phyloP scores from a whole-genome alignment of 1,140 invertebrate genomes.

The Battus philenor region DNA sequence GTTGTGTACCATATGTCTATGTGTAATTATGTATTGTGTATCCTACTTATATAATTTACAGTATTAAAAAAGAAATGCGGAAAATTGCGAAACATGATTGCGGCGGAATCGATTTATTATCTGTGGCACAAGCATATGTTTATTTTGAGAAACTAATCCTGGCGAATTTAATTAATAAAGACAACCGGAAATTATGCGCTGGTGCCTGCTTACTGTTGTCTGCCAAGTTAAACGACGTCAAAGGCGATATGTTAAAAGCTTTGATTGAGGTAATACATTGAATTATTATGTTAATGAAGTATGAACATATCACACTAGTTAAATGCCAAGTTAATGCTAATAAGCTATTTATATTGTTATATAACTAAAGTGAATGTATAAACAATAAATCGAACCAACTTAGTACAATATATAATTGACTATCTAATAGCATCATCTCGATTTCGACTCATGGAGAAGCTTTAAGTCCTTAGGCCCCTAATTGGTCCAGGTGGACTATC shows the following conservation, averaged over 20 bases:
- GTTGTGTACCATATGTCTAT: neutral
- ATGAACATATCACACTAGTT: no score
- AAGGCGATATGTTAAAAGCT: constrained; percentile 89
- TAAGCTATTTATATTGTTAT: neutral
- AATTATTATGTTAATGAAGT: no score
- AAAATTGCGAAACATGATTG: constrained; percentile 94
- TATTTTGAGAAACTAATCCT: constrained; percentile 98
- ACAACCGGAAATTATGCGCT: constrained; percentile 95
- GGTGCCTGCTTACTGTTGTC: constrained; percentile 95
- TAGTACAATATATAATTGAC: no score
- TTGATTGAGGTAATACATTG: constrained; percentile 89
- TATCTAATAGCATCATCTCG: no score
- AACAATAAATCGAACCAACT: no score
- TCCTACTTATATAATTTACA: no score
- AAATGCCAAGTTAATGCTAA: no score
- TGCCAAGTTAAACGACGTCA: constrained; percentile 97
- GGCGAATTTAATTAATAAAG: constrained; percentile 94
- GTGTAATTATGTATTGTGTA: constrained; percentile 5
- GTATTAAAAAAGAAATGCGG: constrained; percentile 96
- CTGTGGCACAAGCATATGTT: constrained; percentile 96
- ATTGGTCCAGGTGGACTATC: no score
- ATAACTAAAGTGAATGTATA: no score
- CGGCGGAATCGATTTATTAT: constrained; percentile 89
- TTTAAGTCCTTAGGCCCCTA: no score
- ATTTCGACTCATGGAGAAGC: no score